Percentiles rank a stretch among this genome's conserved stretches.
These are phyloP conservation scores for Trematocara nigrifrons DNA, from an alignment of 2,113 vertebrate genomes.

Conservation along the genomic window DNA sequence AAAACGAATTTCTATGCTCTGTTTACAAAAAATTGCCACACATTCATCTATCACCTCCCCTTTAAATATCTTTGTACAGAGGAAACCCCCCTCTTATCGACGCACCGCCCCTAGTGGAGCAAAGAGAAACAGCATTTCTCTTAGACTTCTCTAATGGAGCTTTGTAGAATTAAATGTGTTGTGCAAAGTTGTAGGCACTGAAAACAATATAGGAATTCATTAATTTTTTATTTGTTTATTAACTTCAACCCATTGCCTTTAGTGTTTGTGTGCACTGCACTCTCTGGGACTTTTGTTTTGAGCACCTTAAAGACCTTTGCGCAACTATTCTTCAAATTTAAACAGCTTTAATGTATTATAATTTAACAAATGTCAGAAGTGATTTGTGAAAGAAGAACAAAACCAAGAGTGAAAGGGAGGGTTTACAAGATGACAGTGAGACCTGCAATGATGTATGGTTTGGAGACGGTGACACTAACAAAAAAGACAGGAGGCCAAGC, in stretches of 20 bases:
- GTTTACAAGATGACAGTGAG: neutral
- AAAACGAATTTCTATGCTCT: neutral
- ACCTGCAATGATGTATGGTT: neutral
- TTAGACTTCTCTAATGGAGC: neutral
- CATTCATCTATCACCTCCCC: neutral
- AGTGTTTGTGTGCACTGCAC: too few species aligned
- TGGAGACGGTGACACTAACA: neutral
- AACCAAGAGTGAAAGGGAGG: neutral
- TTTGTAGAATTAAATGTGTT: neutral
- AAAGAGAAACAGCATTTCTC: neutral
- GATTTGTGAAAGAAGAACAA: neutral
- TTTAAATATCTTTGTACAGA: conserved; percentile 29
- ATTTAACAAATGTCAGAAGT: neutral
- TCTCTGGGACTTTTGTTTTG: neutral
- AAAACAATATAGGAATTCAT: neutral
- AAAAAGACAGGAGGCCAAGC: neutral
- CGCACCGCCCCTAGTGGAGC: neutral
- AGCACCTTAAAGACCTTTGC: neutral
- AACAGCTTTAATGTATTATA: neutral
- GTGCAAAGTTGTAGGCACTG: neutral
- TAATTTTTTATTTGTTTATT: neutral
- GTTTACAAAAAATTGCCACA: neutral
- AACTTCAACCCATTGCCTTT: neutral
- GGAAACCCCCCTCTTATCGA: neutral
- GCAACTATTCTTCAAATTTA: neutral